Base-by-base conservation (phyloP, 1,140 invertebrate genomes). In the Aporrectodea caliginosa region DNA sequence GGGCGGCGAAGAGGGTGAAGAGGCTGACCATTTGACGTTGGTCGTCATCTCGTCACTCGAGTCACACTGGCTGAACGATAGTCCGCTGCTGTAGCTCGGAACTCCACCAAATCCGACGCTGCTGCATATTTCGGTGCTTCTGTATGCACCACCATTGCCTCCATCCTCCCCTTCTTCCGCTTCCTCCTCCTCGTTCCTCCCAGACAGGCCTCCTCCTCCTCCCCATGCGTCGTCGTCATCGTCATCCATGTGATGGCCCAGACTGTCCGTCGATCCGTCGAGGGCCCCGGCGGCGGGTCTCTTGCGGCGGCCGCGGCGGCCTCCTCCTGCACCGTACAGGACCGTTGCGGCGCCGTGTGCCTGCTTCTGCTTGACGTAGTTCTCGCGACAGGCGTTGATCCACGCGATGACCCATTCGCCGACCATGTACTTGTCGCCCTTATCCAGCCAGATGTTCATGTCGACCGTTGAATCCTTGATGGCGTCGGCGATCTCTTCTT, bases 391-490 rank as follows among this genome's bases (percentile, higher is more conserved):
- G 32, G 79, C 75, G 58, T 81, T 81, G 2, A 81, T 78, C 80
- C 80, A 81, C 22, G 77, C 76, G 69, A 81, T 81, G 71, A 81
- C 75, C 80, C 80, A 81, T 69, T 81, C 80, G 2, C 80, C 80
- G 1, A 81, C 77, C 76, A 78, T 81, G 35, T 78, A 35, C n/a
- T 78, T 78, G 32, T 35, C 27, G 6, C 80, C 80, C 29, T 68
- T 6, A n/a, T 72, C 71, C 27, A 81, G 72, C 80, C 80, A 81
- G 2, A 69, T 33, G n/a, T 43, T 33, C 16, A 81, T 79, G 58
- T 77, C 75, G 58, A 70, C 71, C 70, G 80, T 78, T 22, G 80
- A 81, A 34, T 77, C 76, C 58, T 78, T 69, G 34, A 81, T 78
- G 71, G 75, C 80, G n/a, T 81, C 71, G 0, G 80, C 80, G 76